Evolutionary conservation across 2,888 invertebrate genomes (phyloP).

Genomic region (Drosophila rubida): DNA sequence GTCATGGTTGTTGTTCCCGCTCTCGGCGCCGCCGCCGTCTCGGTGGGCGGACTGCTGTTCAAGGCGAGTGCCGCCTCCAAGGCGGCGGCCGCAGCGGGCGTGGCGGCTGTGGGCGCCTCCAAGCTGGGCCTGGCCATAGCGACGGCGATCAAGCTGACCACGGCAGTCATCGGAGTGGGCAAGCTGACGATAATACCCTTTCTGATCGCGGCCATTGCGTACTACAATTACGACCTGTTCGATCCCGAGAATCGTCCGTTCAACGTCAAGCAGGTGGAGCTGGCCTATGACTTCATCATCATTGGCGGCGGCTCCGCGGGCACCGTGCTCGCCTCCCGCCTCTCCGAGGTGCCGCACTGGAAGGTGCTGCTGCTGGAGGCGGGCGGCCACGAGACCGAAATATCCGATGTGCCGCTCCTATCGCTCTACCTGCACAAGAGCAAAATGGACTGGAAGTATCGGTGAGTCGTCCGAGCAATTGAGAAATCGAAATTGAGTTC

Average conservation of each 20-base stretch:
- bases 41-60: constrained; percentile 81
- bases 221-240: constrained; percentile 93
- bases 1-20: constrained; percentile 80
- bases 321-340: constrained; percentile 92
- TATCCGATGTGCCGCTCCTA: constrained; percentile 94
- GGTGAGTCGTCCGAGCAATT: constrained; percentile 86
- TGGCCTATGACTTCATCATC: constrained; percentile 92
- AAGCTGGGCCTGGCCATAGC: constrained; percentile 85
- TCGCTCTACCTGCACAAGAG: constrained; percentile 95
- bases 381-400: constrained; percentile 94
- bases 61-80: constrained; percentile 84
- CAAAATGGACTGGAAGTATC: constrained; percentile 95
- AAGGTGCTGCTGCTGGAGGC: constrained; percentile 92
- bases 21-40: constrained; percentile 81
- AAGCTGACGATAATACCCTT: constrained; percentile 91
- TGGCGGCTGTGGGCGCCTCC: constrained; percentile 85
- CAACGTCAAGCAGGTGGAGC: constrained; percentile 87
- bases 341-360: constrained; percentile 92
- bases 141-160: constrained; percentile 90
- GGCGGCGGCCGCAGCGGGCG: constrained; percentile 78
- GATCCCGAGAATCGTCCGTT: constrained; percentile 94
- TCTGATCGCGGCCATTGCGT: constrained; percentile 91
- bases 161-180: constrained; percentile 89
- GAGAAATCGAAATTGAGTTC: too few relatives aligned
- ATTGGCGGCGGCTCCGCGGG: constrained; percentile 95